These are phyloP conservation scores for Plusia festucae DNA, from an alignment of 2,888 invertebrate species.

Conservation along the genomic window DNA sequence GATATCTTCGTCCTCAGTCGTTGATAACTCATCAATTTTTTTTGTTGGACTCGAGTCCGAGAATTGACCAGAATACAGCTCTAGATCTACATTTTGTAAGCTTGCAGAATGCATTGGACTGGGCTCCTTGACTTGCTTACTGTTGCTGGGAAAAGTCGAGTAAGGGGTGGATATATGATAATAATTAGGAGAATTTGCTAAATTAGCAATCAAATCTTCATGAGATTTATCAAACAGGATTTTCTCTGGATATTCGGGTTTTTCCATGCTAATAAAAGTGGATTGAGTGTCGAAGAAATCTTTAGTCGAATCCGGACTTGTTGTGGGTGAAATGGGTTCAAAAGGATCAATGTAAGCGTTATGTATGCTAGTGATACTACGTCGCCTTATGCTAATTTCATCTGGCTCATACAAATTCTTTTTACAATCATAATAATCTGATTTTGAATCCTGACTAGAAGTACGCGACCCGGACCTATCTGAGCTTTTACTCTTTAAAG, in stretches of 20 bases:
- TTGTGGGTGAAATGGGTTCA: constrained; percentile 89
- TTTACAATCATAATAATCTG: constrained; percentile 92
- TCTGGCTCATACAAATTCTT: constrained; percentile 83
- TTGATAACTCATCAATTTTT: constrained; percentile 84
- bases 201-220: constrained; percentile 89
- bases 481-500: constrained; percentile 90
- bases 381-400: constrained; percentile 73
- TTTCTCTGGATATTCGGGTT: constrained; percentile 87
- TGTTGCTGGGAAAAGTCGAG: constrained; percentile 90
- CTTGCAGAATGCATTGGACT: constrained; percentile 92
- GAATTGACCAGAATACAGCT: constrained; percentile 85
- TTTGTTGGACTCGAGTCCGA: constrained; percentile 78
- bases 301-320: constrained; percentile 92
- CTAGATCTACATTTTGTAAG: constrained; percentile 92
- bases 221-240: constrained; percentile 88
- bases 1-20: constrained; percentile 88
- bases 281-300: constrained; percentile 90
- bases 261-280: constrained; percentile 82
- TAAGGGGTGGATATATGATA: constrained; percentile 90
- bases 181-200: constrained; percentile 81
- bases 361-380: constrained; percentile 78
- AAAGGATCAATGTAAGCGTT: constrained; percentile 82
- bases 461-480: constrained; percentile 90
- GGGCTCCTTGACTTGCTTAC: constrained; percentile 85
- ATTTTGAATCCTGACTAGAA: constrained; percentile 93